A percentile compares a stretch with the other conserved stretches of the same genome.
These are phyloP conservation scores for Rotaria magnacalcarata DNA, from an alignment of 2,888 invertebrate genomes.

Conservation along the genomic window DNA sequence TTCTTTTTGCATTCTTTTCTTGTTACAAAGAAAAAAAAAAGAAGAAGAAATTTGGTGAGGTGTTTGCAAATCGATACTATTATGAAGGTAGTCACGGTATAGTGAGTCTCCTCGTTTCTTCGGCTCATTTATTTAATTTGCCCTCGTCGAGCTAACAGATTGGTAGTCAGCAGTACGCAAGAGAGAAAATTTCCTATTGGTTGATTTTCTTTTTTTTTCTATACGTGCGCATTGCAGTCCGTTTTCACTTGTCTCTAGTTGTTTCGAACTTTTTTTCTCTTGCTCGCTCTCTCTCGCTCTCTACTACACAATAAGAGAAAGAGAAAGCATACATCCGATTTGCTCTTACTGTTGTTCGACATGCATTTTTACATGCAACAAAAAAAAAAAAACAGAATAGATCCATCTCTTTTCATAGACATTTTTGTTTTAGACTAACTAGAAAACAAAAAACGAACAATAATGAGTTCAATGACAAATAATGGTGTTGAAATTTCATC, in stretches of 20 bases:
- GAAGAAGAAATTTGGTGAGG: neutral
- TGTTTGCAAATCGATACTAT: constrained; percentile 31
- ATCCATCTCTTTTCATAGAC: neutral
- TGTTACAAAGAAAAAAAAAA: neutral
- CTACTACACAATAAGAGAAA: neutral
- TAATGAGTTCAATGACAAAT: neutral
- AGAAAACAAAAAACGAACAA: neutral
- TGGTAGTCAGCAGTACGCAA: neutral
- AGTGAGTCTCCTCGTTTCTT: neutral
- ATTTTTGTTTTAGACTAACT: neutral
- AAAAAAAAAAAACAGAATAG: neutral
- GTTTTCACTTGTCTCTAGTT: neutral
- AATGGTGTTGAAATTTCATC: neutral
- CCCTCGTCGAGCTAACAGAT: constrained; percentile 12
- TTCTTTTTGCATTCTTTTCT: neutral
- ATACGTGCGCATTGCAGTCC: neutral
- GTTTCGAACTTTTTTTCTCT: neutral
- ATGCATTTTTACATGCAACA: constrained; percentile 23
- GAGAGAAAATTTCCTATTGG: constrained; percentile 20
- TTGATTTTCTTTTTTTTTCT: neutral
- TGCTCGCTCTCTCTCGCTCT: neutral
- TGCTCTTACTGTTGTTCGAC: constrained; percentile 26
- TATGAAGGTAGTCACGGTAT: constrained; percentile 22
- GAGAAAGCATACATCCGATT: constrained; percentile 20
- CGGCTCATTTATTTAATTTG: constrained; percentile 31